Evolutionary conservation across 2,888 invertebrate species (phyloP), one percentile per base, ranked within the genome.

Genomic region (Xestia sexstrigata): DNA sequence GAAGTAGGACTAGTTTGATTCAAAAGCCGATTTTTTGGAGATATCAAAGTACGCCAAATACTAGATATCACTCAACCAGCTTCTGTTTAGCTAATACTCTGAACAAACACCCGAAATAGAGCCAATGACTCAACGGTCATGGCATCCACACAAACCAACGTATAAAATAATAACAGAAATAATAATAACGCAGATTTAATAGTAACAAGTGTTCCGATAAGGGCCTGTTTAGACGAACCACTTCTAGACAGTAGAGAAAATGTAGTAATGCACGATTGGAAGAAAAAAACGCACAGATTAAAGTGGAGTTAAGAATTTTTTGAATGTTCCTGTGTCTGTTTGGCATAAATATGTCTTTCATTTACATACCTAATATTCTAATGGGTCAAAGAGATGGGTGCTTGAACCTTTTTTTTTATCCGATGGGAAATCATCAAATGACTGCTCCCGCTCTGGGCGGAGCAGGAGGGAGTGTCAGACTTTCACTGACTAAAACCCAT

Each of bases 131-230:
- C 84, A 86, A 74, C 70, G 66, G 55, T 71, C 81, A 77, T 74
- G 86, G 87, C 88, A 88, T 89, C n/a, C 79, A 74, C 69, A 74
- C 66, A 72, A 84, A 74, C 79, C 75, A 82, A 73, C 62, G 78
- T 77, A 84, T 84, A 77, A 84, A 83, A 85, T 82, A 83, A 88
- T 86, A 87, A 84, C 79, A 82, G 49, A 72, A 75, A 79, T 70
- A 73, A 74, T 78, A 69, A 66, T 76, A 81, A 70, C 58, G 72
- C 76, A 76, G 83, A 85, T 86, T 80, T 82, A 72, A 84, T 78
- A 76, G 67, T 74, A 74, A 78, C 88, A 82, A 88, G 80, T 88
- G 87, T 84, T 87, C 20, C 9, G 11, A n/a, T 82, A 60, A 79
- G 74, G 49, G 58, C 52, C 49, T 52, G 67, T 26, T 39, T 35